A percentile compares a stretch with the other conserved stretches of the same genome.
These are phyloP conservation scores for Saccostrea echinata DNA, from an alignment of 1,140 invertebrate genomes.

Conservation along the genomic window DNA sequence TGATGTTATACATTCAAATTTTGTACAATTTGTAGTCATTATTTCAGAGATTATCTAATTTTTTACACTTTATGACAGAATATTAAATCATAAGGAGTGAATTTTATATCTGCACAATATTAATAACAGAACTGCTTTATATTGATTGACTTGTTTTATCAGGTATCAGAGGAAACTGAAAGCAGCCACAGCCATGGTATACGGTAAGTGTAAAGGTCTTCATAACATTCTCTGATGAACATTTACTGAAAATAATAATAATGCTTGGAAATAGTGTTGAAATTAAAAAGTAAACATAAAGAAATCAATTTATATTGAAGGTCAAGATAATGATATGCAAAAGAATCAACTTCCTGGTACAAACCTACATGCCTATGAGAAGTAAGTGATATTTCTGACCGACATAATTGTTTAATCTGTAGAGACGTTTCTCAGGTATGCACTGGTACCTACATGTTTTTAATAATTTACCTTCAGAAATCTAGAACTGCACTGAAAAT, in stretches of 20 bases:
- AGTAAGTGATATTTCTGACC: conserved; percentile 58
- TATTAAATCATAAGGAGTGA: too few species aligned
- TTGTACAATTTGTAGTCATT: too few species aligned
- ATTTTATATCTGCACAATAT: too few species aligned
- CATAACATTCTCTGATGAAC: neutral
- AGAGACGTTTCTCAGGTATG: neutral
- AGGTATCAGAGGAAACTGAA: conserved; percentile 92
- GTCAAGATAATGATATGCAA: conserved; percentile 67
- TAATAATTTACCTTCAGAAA: neutral
- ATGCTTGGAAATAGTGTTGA: too few species aligned
- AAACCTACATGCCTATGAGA: conserved; percentile 71
- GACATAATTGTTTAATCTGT: neutral
- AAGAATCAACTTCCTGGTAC: conserved; percentile 68
- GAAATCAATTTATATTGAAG: conserved; percentile 50
- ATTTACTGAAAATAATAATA: too few species aligned
- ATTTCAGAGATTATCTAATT: too few species aligned
- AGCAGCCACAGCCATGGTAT: conserved; percentile 94
- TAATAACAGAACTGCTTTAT: neutral
- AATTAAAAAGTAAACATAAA: too few species aligned
- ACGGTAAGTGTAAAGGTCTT: conserved; percentile 84
- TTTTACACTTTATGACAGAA: too few species aligned
- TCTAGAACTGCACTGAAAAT: neutral
- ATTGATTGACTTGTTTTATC: conserved; percentile 50
- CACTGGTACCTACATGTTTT: too few species aligned
- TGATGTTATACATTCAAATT: too few species aligned